Conservation (phyloP, 2,888 invertebrate species). For the Neelides folsomi region DNA sequence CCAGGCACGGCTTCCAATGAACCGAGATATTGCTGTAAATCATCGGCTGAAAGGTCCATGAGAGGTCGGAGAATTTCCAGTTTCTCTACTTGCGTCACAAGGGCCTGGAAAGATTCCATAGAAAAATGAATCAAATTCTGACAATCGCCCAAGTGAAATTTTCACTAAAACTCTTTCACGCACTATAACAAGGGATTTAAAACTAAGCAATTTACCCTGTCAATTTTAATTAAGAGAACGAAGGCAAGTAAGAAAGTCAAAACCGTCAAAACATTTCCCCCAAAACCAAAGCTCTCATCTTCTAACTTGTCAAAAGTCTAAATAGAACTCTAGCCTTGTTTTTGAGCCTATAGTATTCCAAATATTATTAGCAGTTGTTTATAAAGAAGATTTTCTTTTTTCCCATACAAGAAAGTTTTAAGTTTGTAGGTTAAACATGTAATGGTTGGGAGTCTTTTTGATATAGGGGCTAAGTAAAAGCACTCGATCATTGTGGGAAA, state of each 20-base stretch:
- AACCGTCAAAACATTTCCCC: neutral
- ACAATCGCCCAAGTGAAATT: neutral
- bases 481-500: neutral
- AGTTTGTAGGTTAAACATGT: neutral
- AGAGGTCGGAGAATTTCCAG: slow-evolving; percentile 19
- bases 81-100: slow-evolving; percentile 13
- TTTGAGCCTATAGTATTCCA: too few relatives aligned
- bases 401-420: too few relatives aligned
- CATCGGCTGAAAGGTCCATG: slow-evolving; percentile 25
- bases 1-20: slow-evolving; percentile 7
- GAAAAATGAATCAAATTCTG: neutral
- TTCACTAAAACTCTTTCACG: neutral
- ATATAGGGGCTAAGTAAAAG: too few relatives aligned
- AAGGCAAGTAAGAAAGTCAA: neutral
- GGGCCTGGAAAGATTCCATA: slow-evolving; percentile 10
- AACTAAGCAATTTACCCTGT: neutral
- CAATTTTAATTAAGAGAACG: neutral
- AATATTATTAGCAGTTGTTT: too few relatives aligned
- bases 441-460: too few relatives aligned
- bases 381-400: too few relatives aligned
- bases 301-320: too few relatives aligned
- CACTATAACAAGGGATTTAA: neutral
- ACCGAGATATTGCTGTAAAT: slow-evolving; percentile 21
- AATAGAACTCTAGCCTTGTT: too few relatives aligned
- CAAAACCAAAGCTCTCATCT: too few relatives aligned